These are phyloP conservation scores for Eremobia ochroleuca DNA, from an alignment of 2,888 invertebrate genomes.

Conservation along the genomic window DNA sequence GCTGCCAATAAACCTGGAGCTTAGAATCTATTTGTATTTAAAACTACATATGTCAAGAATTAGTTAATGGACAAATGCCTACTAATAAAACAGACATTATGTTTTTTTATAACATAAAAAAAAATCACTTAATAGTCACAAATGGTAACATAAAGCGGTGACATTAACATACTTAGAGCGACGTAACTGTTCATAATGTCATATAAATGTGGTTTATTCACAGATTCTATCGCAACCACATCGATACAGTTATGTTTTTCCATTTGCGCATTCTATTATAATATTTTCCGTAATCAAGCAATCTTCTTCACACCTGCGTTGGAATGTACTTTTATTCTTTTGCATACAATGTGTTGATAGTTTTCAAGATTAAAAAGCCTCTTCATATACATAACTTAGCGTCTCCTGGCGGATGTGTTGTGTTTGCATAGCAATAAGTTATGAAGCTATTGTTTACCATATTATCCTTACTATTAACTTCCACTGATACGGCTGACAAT, in stretches of 20 bases:
- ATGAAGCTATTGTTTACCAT: slow-evolving; percentile 48
- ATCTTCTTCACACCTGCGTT: slow-evolving; percentile 52
- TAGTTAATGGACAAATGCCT: slow-evolving; percentile 19
- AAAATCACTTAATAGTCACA: slow-evolving; percentile 53
- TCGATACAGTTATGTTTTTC: slow-evolving; percentile 71
- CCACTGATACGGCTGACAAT: not conserved
- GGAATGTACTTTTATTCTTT: slow-evolving; percentile 40
- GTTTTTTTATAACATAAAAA: slow-evolving; percentile 19
- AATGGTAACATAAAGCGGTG: slow-evolving; percentile 45
- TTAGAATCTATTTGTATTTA: not conserved
- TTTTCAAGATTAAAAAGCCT: slow-evolving; percentile 44
- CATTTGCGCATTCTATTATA: slow-evolving; percentile 53
- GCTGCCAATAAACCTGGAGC: not conserved
- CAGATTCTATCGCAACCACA: slow-evolving; percentile 75
- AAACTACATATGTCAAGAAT: slow-evolving; percentile 9
- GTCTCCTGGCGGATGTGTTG: slow-evolving; percentile 5
- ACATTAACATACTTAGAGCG: slow-evolving; percentile 74
- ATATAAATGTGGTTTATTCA: slow-evolving; percentile 75
- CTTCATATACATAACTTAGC: not conserved
- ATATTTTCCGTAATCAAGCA: slow-evolving; percentile 48
- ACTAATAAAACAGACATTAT: not conserved
- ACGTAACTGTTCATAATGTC: slow-evolving; percentile 77
- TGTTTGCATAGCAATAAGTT: slow-evolving; percentile 25
- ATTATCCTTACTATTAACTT: slow-evolving; percentile 15
- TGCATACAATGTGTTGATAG: slow-evolving; percentile 46